Evolutionary conservation across 2,888 invertebrate genomes (phyloP), one percentile per base, ranked within the genome.

Genomic region (Caenorhabditis sulstoni): DNA sequence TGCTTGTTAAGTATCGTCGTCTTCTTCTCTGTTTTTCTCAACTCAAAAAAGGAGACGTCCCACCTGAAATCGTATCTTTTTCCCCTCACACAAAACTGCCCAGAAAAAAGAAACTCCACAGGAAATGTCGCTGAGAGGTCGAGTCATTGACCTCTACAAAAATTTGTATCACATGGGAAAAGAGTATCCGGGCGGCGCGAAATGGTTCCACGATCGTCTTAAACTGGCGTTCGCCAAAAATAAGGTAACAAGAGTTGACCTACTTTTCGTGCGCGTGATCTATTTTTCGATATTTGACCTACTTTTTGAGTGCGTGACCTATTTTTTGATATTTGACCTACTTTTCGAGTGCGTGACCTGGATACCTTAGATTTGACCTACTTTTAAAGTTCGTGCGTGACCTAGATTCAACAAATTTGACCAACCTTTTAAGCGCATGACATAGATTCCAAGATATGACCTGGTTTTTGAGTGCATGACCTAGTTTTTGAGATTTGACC

Each of bases 161-260:
- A 85, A 83, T 61, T 67, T 88, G 29, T 85, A 86, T 58, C 83
- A 81, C 71, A 84, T 88, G 87, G 88, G 88, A 37, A 84, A 84
- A 49, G 86, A 88, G 62, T 88, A 88, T 73, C 88, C 88, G n/a
- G 80, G 84, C 37, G 88, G 88, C 4, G 55, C 83, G 1, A 68
- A 82, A 47, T 88, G 86, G 86, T 88, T 88, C 45, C 87, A 88
- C 61, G 76, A 81, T 12, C 77, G 87, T 23, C 81, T 88, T 45
- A 85, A 87, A 64, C 66, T 66, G 35, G 87, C 88, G 8, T 88
- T 88, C 59, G 16, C 76, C 29, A 84, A 84, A 41, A 87, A 88
- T 65, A 82, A 79, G 50, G 83, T 83, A 22, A 49, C 62, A 16
- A 16, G 16, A 14, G 3, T 20, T 14, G 8, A 47, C 16, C 47